Base-by-base conservation (phyloP, 2,797 vertebrate species). In the Rhabdophis nuchalis region DNA sequence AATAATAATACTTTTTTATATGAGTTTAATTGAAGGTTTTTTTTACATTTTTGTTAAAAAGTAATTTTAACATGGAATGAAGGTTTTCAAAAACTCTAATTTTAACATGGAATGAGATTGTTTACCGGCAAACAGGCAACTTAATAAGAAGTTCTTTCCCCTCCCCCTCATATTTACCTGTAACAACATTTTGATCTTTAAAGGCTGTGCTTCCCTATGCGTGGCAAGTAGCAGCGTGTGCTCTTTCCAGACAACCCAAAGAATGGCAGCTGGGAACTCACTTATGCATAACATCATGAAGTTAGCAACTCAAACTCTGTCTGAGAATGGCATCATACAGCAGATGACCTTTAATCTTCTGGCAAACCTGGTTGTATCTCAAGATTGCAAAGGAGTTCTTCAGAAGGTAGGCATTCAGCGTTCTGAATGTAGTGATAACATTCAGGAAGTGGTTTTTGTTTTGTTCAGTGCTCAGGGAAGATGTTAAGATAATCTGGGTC, bases 131-230 rank as follows among this genome's bases (percentile, higher is more conserved):
- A 82, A 46, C 36, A 82, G 18, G 72, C 36, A 41, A 82, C 36
- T 82, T 82, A 46, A 82, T 82, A 46, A 82, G 25, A 46, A 25
- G 10, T 82, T 2, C 3, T 36, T 32, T 36, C 4, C 7, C 16
- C 68, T 10, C 3, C 8, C 10, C 9, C 10, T 25, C 77, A 46
- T 46, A 82, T 46, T 82, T 25, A 82, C 23, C n/a, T n/a, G 2
- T 95, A 91, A 96, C 7, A 2, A 88, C 1, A 0, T 93, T 25
- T 94, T n/a, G n/a, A 58, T 89, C 32, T 56, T 92, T 89, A 60
- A 95, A 99, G 99, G 98, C 54, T 99, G 99, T 97, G 97, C 98
- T 94, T 98, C 98, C 41, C 95, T 99, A 53, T 99, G 98, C 88
- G 97, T 98, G 94, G 96, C 96, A 25, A 95, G 94, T 92, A 96